Evolutionary conservation across 2,113 vertebrate genomes (phyloP).

Genomic region (Rhinichthys klamathensis): DNA sequence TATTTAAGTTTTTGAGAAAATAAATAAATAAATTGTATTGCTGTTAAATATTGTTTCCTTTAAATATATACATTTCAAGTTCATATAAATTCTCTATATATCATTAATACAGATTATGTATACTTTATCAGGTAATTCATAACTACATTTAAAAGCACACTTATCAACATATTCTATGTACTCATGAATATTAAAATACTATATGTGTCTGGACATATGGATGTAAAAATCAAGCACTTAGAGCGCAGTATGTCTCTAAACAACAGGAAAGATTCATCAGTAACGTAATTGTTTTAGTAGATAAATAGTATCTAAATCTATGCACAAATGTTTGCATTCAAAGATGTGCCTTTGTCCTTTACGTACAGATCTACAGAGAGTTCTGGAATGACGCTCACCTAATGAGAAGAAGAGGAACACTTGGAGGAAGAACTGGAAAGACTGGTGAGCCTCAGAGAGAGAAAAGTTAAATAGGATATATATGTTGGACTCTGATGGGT

Average conservation of each 20-base stretch:
- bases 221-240: not conserved
- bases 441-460: constrained; percentile 72
- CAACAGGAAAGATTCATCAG: not conserved
- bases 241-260: not conserved
- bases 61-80: not conserved
- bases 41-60: not conserved
- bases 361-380: constrained; percentile 7
- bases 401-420: constrained; percentile 67
- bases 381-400: constrained; percentile 77
- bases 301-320: not conserved
- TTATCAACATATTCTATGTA: not conserved
- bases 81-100: not conserved
- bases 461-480: constrained; percentile 84
- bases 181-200: not conserved
- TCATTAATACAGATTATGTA: not conserved
- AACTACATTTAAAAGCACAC: not conserved
- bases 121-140: not conserved
- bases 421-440: constrained; percentile 66
- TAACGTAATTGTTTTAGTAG: no score
- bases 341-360: constrained; percentile 18
- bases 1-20: not conserved
- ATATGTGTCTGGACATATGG: not conserved
- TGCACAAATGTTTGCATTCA: constrained; percentile 20
- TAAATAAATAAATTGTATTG: not conserved
- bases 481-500: constrained; percentile 82